Percentiles rank a stretch among this genome's conserved stretches.
phyloP scores from a whole-genome alignment of 2,797 vertebrate genomes.

The Mormyrops boulengeri region DNA sequence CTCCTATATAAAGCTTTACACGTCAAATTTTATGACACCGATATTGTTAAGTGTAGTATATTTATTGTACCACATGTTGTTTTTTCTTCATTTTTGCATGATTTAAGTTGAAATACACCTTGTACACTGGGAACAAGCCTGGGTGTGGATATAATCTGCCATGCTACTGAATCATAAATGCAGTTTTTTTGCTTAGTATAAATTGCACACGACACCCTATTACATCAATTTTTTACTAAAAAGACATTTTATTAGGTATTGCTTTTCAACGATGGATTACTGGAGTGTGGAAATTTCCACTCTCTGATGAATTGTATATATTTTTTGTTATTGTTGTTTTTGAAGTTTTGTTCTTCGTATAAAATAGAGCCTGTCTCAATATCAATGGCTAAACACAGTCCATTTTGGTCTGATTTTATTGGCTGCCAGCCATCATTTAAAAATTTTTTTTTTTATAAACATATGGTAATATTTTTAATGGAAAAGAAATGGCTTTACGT shows the following conservation, averaged over 20 bases:
- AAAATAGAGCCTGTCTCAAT: neutral
- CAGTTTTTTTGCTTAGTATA: neutral
- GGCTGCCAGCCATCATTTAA: conserved; percentile 31
- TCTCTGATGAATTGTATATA: neutral
- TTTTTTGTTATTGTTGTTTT: neutral
- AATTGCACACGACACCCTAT: neutral
- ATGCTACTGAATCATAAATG: neutral
- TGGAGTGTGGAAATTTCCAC: neutral
- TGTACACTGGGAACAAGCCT: neutral
- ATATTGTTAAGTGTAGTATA: neutral
- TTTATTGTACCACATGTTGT: neutral
- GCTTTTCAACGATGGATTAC: neutral
- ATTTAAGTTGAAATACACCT: neutral
- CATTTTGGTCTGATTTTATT: neutral
- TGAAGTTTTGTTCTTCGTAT: neutral
- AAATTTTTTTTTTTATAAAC: neutral
- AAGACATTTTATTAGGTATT: neutral
- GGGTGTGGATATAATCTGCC: neutral
- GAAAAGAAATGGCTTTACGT: neutral
- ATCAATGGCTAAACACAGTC: neutral
- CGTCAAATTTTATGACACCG: neutral
- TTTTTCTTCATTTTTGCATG: neutral
- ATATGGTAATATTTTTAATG: neutral
- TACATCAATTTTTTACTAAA: neutral
- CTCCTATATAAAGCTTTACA: neutral